Evolutionary conservation across 2,797 vertebrate species (phyloP), one percentile per base, ranked within the genome.

Genomic region (Dipus sagitta): DNA sequence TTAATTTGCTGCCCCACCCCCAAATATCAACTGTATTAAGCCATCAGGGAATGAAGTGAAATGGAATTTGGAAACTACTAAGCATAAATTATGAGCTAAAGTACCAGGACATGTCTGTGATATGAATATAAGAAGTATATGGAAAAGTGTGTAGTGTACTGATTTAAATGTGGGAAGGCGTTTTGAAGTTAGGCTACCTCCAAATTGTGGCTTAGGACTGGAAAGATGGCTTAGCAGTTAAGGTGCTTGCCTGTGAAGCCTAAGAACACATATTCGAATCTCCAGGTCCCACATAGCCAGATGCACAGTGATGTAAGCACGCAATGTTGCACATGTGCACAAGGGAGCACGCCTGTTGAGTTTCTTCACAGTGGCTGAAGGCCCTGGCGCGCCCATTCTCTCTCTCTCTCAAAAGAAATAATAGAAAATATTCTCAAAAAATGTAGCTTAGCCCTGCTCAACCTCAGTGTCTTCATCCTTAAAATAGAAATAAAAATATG

Each of bases 41-140:
- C 80, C 70, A 67, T 88, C 80, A 94, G 74, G 62, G n/a, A 85
- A 93, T 84, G 32, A 47, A 64, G 38, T 82, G 58, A 90, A 87
- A 71, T 68, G 65, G 78, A 65, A 88, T 90, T 74, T 30, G 60
- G n/a, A 92, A 91, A 86, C 15, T 8, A 10, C 76, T 90, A 60
- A 77, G 67, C 3, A 52, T n/a, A 93, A 77, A 4, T 52, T 90
- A 52, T 62, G 87, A 87, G 76, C 78, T 95, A 60, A 54, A 70
- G 62, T 72, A 88, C 76, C 20, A 62, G 42, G 77, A 60, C 21
- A 12, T 67, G n/a, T 88, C 79, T 87, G 18, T 28, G 38, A 90
- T 4, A 21, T 84, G 3, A 64, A 32, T 76, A 60, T 54, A 23
- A 6, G 15, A 28, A 82, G 60, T 90, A 52, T 20, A 6, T 24